phyloP scores from a whole-genome alignment of 1,140 invertebrate species.

The Cydia splendana region DNA sequence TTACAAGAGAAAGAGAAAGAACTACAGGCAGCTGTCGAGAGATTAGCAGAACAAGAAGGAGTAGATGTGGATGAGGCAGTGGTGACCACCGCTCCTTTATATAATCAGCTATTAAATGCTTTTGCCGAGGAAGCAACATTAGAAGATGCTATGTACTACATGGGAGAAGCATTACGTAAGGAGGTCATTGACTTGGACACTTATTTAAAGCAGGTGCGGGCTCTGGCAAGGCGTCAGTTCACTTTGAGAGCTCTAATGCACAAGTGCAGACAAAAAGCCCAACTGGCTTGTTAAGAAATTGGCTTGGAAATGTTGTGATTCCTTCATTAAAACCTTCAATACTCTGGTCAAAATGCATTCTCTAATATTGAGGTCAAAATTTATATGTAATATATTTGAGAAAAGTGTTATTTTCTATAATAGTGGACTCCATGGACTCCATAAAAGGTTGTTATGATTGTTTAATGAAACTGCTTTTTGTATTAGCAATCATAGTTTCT shows the following conservation, averaged over 20 bases:
- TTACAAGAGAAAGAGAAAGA: slow-evolving; percentile 93
- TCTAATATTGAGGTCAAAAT: not conserved
- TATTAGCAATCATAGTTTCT: not conserved
- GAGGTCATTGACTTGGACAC: slow-evolving; percentile 97
- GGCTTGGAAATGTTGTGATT: slow-evolving; percentile 9
- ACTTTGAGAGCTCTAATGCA: slow-evolving; percentile 96
- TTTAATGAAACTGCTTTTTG: not conserved
- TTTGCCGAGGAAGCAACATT: slow-evolving; percentile 99
- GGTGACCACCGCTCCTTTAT: slow-evolving; percentile 96
- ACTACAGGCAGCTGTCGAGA: slow-evolving; percentile 89
- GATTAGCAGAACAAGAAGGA: slow-evolving; percentile 88
- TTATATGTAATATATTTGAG: not conserved
- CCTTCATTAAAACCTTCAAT: not conserved
- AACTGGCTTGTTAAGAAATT: slow-evolving; percentile 83
- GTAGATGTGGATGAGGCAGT: slow-evolving; percentile 98
- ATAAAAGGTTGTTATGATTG: not conserved
- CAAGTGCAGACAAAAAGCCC: slow-evolving; percentile 97
- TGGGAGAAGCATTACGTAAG: slow-evolving; percentile 96
- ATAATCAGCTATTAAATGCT: slow-evolving; percentile 97
- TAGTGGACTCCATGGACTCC: not conserved
- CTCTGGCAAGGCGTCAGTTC: slow-evolving; percentile 97
- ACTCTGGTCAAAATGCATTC: not conserved
- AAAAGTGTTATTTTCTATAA: not conserved
- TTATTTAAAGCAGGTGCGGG: slow-evolving; percentile 97
- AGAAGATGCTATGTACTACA: slow-evolving; percentile 99